Base-by-base conservation (phyloP, 37 sponge, comb jelly and placozoan genomes). In the Agelas oroides region DNA sequence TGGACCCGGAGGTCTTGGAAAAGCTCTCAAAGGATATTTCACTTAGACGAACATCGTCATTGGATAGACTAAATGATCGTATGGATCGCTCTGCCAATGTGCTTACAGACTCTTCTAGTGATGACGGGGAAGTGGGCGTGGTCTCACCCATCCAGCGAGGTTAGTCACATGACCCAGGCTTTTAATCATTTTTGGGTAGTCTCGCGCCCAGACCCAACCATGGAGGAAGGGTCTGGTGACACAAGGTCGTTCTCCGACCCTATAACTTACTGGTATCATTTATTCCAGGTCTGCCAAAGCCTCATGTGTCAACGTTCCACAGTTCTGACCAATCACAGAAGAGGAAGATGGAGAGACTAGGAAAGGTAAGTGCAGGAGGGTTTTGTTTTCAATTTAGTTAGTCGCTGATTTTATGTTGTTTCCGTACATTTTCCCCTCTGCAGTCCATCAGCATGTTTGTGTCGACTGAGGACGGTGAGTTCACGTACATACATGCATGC, bases 31-130 rank as follows among this genome's bases (percentile, higher is more conserved):
- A 33, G 2, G 68, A 19, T 13, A 28, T 19, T 33, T 12, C 65
- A 23, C 33, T 67, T 3, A 31, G 59, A 57, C 81, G 92, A 2
- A 78, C 92, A 0, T 64, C 83, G 0, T 92, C 92, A 0, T 70
- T 92, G 87, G 92, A 92, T 53, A n/a, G 37, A 28, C 71, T 92
- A 52, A 71, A 87, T 46, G 92, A 86, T 41, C 75, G 91, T 17
- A 85, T 85, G 76, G 80, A 85, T 24, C 61, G 86, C 1, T 61
- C 75, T 0, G 39, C 56, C 5, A 46, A n/a, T n/a, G n/a, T n/a
- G n/a, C n/a, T n/a, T n/a, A 61, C 21, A 53, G 71, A n/a, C 35
- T 84, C 74, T 12, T 74, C 76, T 53, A 82, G 87, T 91, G 75
- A 61, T 18, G 91, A 87, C 5, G 88, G 85, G 40, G 86, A 82